phyloP scores from a whole-genome alignment of 2,888 invertebrate species.

The Cancer borealis region DNA sequence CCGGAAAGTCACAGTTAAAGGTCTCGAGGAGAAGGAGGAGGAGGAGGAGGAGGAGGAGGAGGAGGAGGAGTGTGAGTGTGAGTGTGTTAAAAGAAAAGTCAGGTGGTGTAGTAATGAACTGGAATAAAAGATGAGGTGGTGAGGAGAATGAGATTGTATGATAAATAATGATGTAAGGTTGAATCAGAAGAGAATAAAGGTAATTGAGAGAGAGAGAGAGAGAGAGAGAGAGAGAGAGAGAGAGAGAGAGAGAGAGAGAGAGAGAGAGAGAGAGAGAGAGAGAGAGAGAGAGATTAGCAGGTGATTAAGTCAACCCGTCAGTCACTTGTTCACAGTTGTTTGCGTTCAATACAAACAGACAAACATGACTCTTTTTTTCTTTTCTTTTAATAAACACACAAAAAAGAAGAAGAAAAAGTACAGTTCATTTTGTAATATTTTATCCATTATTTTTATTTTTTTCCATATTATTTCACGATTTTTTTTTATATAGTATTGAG shows the following conservation, averaged over 20 bases:
- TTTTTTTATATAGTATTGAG: too few relatives aligned
- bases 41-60: conserved; percentile 17
- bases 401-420: neutral
- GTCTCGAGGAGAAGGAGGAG: neutral
- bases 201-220: neutral
- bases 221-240: conserved; percentile 17
- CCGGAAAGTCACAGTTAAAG: conserved; percentile 20
- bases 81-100: neutral
- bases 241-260: neutral
- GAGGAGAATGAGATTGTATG: too few relatives aligned
- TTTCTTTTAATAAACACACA: neutral
- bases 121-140: too few relatives aligned
- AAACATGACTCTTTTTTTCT: neutral
- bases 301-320: conserved; percentile 10
- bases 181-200: too few relatives aligned
- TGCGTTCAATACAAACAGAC: neutral
- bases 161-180: too few relatives aligned
- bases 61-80: too few relatives aligned
- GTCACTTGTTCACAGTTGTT: neutral
- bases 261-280: too few relatives aligned
- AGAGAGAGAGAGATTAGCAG: conserved; percentile 10
- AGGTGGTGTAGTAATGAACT: too few relatives aligned
- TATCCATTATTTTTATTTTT: neutral
- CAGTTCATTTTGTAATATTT: neutral
- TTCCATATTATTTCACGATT: neutral